Conservation (phyloP, 2,888 invertebrate species). For the Lithophane ornitopus region DNA sequence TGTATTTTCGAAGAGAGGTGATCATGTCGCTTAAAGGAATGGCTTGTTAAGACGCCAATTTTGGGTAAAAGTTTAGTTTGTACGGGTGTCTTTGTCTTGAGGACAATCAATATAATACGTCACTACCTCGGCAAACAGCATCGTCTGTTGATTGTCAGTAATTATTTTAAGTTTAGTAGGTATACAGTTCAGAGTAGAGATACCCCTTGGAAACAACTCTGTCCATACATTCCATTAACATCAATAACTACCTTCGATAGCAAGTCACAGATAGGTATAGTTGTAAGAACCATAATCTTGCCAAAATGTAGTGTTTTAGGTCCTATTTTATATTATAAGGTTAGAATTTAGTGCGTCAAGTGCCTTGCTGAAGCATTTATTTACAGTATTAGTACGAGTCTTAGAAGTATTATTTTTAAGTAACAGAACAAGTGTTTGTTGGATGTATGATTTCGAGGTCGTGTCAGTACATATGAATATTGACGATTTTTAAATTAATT, state of each 20-base stretch:
- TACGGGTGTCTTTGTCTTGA: conserved; percentile 25
- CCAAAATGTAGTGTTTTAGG: conserved; percentile 57
- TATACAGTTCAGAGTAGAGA: conserved; percentile 7
- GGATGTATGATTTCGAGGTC: neutral
- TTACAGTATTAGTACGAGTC: conserved; percentile 64
- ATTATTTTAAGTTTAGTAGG: conserved; percentile 3
- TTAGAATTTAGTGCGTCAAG: conserved; percentile 42
- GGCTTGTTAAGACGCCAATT: conserved; percentile 17
- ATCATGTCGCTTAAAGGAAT: neutral
- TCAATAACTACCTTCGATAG: neutral
- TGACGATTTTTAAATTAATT: too few species aligned
- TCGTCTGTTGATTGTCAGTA: conserved; percentile 21
- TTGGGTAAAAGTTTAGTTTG: conserved; percentile 21
- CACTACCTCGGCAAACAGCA: conserved; percentile 33
- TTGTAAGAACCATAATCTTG: conserved; percentile 61
- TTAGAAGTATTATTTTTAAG: conserved; percentile 33
- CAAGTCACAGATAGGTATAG: conserved; percentile 13
- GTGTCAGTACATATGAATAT: neutral
- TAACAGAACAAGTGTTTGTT: conserved; percentile 8
- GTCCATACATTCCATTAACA: conserved; percentile 11
- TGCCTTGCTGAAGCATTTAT: conserved; percentile 65
- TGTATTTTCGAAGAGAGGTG: conserved; percentile 2
- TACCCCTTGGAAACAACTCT: conserved; percentile 8
- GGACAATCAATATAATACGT: conserved; percentile 18
- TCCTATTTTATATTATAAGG: conserved; percentile 22